Base-by-base conservation (phyloP, 2,113 vertebrate species). In the Coreoperca whiteheadi region DNA sequence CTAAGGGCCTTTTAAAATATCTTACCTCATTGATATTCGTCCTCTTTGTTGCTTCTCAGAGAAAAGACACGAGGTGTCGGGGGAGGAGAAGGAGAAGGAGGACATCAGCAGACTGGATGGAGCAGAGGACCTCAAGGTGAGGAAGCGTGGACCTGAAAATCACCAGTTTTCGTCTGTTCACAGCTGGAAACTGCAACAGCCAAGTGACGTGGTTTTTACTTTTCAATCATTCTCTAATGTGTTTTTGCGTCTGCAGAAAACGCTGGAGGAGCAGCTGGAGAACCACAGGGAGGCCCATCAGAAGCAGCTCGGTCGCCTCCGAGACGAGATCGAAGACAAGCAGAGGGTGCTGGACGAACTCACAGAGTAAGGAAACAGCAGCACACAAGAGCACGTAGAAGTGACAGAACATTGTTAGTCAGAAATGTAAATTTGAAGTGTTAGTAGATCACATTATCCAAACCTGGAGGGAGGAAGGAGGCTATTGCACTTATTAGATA, bases 341-440 rank as follows among this genome's bases (percentile, higher is more conserved):
- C 97, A 97, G 95, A 97, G 96, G 93, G 96, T 95, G 88, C 96
- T 97, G n/a, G 97, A 98, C 28, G 96, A 98, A 83, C 97, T 98
- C 78, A 96, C 96, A 82, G 97, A 98, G 98, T 99, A 90, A 83
- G 97, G 21, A 60, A 3, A 69, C 32, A n/a, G 25, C 15, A 18
- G 11, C 18, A 32, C 32, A 43, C 56, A 43, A n/a, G n/a, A n/a
- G n/a, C 32, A 56, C 32, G 32, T 34, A 34, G n/a, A n/a, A n/a
- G n/a, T n/a, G n/a, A n/a, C n/a, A n/a, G n/a, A n/a, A n/a, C n/a
- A n/a, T n/a, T n/a, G n/a, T n/a, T n/a, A n/a, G n/a, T n/a, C n/a
- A n/a, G n/a, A n/a, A n/a, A n/a, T n/a, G n/a, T n/a, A n/a, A n/a
- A n/a, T n/a, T n/a, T n/a, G n/a, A n/a, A n/a, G n/a, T n/a, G n/a